A percentile compares a stretch with the other conserved stretches of the same genome.
Evolutionary conservation across 2,113 vertebrate species (phyloP).

Genomic region (Mirounga angustirostris): DNA sequence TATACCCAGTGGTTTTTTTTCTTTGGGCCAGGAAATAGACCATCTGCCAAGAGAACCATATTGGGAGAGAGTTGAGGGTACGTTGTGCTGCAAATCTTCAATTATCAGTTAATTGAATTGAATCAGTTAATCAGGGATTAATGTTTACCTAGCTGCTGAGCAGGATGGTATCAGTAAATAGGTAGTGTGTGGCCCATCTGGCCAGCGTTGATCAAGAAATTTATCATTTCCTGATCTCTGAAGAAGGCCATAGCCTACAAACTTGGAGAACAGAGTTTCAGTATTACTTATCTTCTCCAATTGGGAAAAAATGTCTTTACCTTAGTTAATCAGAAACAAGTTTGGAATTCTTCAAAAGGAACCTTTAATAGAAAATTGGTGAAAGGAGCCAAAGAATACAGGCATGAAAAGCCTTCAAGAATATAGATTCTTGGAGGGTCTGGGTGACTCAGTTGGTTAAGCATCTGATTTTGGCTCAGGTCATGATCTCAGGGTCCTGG

Average conservation of each 20-base stretch:
- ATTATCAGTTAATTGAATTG: neutral
- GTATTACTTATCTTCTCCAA: neutral
- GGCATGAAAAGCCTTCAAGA: neutral
- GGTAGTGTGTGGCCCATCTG: neutral
- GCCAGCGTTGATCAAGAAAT: neutral
- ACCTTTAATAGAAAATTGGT: neutral
- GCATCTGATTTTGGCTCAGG: neutral
- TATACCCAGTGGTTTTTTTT: neutral
- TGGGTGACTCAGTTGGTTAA: neutral
- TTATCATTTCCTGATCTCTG: neutral
- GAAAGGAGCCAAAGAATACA: neutral
- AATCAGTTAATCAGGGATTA: neutral
- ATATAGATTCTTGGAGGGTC: neutral
- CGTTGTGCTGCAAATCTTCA: slow-evolving; percentile 25
- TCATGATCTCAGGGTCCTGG: neutral
- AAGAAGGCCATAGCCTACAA: neutral
- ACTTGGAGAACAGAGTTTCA: neutral
- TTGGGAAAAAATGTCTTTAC: neutral
- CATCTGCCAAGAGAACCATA: neutral
- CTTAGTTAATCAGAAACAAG: neutral
- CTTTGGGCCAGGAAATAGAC: neutral
- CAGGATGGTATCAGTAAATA: neutral
- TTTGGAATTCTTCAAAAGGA: slow-evolving; percentile 34
- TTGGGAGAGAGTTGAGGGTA: neutral
- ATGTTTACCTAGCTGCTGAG: neutral